phyloP scores from a whole-genome alignment of 2,888 invertebrate species.

The Eupithecia vulgata region DNA sequence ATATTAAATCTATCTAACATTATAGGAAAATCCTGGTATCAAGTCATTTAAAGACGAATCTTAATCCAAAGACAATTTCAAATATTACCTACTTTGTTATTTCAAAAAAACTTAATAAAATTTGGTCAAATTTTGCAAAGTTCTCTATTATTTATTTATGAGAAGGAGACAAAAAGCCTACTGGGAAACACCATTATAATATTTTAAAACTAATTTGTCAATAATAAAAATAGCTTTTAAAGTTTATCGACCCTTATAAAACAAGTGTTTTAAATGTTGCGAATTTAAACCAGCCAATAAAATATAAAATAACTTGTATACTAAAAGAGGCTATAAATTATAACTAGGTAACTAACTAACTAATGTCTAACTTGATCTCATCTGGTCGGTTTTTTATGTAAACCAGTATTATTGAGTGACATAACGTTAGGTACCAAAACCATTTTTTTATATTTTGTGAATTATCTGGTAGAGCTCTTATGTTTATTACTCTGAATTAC shows the following conservation, averaged over 20 bases:
- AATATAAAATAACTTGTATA: constrained; percentile 7
- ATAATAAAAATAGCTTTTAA: background rate
- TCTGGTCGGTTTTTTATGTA: background rate
- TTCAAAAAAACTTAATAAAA: background rate
- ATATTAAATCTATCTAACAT: background rate
- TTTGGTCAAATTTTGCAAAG: background rate
- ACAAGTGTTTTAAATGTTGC: background rate
- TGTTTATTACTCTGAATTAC: background rate
- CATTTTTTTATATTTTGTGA: background rate
- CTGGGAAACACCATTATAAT: background rate
- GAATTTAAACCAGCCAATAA: constrained; percentile 6
- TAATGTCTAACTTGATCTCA: constrained; percentile 4
- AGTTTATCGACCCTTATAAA: constrained; percentile 6
- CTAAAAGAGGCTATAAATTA: background rate
- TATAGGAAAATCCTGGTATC: background rate
- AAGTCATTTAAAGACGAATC: background rate
- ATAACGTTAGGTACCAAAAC: background rate
- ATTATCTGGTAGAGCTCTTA: background rate
- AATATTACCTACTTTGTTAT: no score
- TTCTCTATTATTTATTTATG: background rate
- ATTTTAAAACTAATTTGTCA: background rate
- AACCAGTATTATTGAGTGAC: background rate
- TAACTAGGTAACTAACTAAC: background rate
- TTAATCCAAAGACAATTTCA: no score
- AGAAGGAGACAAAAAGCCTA: background rate